phyloP scores from a whole-genome alignment of 2,113 vertebrate genomes.

The Egretta garzetta region DNA sequence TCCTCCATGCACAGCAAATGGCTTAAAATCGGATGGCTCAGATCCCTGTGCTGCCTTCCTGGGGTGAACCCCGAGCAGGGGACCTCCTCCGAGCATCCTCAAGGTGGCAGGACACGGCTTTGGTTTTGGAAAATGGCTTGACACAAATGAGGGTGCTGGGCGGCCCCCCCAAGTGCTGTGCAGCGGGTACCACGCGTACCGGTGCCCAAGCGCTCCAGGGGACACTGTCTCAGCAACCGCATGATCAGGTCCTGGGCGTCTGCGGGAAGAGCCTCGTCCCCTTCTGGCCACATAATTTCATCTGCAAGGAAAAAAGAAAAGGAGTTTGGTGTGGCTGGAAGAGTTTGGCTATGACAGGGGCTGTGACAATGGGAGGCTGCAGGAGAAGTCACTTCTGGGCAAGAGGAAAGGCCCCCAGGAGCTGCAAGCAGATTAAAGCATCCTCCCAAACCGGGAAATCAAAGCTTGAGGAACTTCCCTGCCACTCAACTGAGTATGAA shows the following conservation, averaged over 20 bases:
- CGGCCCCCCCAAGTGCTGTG: rapidly evolving
- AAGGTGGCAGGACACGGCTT: rapidly evolving
- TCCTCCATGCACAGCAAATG: neutral
- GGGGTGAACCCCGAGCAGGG: neutral
- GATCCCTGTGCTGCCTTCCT: neutral
- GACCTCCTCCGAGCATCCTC: neutral
- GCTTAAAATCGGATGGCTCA: neutral
- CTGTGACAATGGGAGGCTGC: neutral
- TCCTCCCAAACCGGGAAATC: neutral
- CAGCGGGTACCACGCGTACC: constrained; percentile 45
- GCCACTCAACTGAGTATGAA: rapidly evolving
- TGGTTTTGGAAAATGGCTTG: neutral
- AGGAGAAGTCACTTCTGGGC: neutral
- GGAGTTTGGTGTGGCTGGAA: neutral
- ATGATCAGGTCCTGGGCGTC: constrained; percentile 93
- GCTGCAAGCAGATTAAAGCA: neutral
- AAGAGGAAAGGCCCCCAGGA: neutral
- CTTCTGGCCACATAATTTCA: constrained; percentile 94
- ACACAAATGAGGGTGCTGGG: neutral
- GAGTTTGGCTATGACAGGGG: neutral
- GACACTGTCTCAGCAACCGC: constrained; percentile 85
- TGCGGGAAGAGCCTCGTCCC: constrained; percentile 87
- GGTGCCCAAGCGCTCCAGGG: constrained; percentile 91
- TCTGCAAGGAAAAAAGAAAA: constrained; percentile 70
- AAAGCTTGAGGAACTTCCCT: neutral